These are phyloP conservation scores for Teleiodes luculella DNA, from an alignment of 2,888 invertebrate species.

Conservation along the genomic window DNA sequence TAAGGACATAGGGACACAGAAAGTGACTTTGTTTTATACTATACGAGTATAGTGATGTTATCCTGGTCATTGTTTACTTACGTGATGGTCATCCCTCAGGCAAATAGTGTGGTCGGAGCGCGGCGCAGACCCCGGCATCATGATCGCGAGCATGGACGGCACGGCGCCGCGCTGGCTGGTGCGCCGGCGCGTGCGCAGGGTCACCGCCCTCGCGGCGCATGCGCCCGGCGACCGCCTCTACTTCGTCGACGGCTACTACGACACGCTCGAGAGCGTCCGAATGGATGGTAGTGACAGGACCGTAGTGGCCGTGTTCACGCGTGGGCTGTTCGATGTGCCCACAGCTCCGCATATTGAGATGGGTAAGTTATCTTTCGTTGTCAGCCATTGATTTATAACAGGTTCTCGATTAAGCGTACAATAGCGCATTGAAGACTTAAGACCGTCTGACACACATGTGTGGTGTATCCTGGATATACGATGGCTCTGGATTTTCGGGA, in stretches of 20 bases:
- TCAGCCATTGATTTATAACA: too few species aligned
- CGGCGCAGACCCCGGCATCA: slow-evolving; percentile 81
- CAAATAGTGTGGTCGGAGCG: slow-evolving; percentile 86
- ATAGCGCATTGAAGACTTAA: too few species aligned
- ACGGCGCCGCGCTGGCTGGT: slow-evolving; percentile 72
- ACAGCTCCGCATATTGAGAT: slow-evolving; percentile 6
- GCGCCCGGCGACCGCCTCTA: slow-evolving; percentile 84
- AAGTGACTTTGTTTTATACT: too few species aligned
- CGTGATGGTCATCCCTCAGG: slow-evolving; percentile 37
- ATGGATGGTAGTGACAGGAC: slow-evolving; percentile 83
- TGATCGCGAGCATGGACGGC: slow-evolving; percentile 83
- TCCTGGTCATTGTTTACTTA: neutral
- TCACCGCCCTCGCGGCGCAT: slow-evolving; percentile 87
- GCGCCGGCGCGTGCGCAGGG: slow-evolving; percentile 82
- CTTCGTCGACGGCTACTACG: slow-evolving; percentile 90
- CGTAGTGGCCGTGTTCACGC: slow-evolving; percentile 44
- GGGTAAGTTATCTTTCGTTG: too few species aligned
- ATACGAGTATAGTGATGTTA: too few species aligned
- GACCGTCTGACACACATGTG: too few species aligned
- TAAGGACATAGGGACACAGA: too few species aligned
- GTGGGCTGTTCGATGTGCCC: slow-evolving; percentile 15
- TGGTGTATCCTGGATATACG: too few species aligned
- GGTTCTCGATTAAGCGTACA: too few species aligned
- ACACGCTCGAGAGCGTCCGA: slow-evolving; percentile 83
- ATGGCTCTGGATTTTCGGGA: too few species aligned